Evolutionary conservation across 2,113 vertebrate species (phyloP).

Genomic region (Prunella fulvescens): DNA sequence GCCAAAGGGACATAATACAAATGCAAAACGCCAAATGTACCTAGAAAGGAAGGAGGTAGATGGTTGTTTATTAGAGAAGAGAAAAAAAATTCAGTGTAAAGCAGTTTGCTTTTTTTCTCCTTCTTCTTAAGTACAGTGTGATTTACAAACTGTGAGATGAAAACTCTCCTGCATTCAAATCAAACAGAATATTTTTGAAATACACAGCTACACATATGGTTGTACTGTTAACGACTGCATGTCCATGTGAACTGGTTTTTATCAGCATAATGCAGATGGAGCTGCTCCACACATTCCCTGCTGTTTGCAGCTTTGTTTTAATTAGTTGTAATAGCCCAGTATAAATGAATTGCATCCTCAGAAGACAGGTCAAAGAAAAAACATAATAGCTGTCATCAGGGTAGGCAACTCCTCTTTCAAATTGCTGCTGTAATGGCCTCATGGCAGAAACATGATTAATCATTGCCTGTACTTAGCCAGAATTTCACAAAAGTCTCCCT

Average conservation of each 20-base stretch:
- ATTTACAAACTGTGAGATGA: neutral
- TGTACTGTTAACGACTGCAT: accelerated
- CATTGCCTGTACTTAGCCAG: neutral
- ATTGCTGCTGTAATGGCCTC: neutral
- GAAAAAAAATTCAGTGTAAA: neutral
- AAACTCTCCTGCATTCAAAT: neutral
- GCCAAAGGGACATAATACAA: slow-evolving; percentile 6
- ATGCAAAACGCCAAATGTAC: neutral
- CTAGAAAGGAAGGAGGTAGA: neutral
- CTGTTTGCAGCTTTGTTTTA: neutral
- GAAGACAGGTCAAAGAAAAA: neutral
- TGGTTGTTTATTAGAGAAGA: neutral
- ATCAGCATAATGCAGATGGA: accelerated
- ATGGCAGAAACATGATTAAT: neutral
- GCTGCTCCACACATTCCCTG: neutral
- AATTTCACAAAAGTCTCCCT: neutral
- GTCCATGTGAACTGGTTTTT: neutral
- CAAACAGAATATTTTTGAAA: neutral
- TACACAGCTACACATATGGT: neutral
- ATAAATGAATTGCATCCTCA: neutral
- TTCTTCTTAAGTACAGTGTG: neutral
- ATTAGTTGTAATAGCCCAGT: neutral
- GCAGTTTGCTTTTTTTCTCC: neutral
- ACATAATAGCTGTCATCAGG: neutral
- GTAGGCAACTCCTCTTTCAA: neutral